Percentiles rank a stretch among this genome's conserved stretches.
Conservation (phyloP, 1,140 invertebrate genomes). For the Diploscapter pachys region DNA sequence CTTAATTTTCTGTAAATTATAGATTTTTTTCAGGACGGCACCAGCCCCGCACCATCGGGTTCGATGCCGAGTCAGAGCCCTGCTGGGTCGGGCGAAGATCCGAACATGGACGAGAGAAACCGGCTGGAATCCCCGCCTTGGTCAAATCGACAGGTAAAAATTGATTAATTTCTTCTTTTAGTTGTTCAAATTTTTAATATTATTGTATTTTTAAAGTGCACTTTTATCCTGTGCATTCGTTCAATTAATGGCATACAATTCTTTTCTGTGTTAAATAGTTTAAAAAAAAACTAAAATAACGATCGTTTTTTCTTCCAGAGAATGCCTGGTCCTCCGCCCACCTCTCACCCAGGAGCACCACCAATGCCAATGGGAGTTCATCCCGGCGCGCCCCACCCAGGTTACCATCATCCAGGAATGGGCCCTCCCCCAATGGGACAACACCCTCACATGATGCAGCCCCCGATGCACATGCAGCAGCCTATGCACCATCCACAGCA, state of each 20-base stretch:
- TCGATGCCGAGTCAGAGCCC: slow-evolving; percentile 18
- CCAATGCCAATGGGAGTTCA: too few species aligned
- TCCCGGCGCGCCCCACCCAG: too few species aligned
- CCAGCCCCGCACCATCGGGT: slow-evolving; percentile 1
- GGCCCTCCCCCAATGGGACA: too few species aligned
- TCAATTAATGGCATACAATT: background rate
- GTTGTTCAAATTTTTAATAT: background rate
- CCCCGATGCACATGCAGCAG: background rate
- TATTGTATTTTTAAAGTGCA: background rate
- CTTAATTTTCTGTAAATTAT: background rate
- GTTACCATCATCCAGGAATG: too few species aligned
- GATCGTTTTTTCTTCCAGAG: slow-evolving; percentile 24
- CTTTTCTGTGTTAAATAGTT: background rate
- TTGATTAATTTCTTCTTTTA: background rate
- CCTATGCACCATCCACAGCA: slow-evolving; percentile 19
- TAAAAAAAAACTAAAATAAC: slow-evolving; percentile 3
- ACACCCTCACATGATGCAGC: too few species aligned
- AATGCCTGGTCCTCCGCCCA: too few species aligned
- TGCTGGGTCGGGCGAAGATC: slow-evolving; percentile 21
- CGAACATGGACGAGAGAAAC: slow-evolving; percentile 11
- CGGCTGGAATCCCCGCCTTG: slow-evolving; percentile 10
- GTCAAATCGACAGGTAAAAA: slow-evolving; percentile 8
- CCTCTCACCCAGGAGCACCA: too few species aligned
- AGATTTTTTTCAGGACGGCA: background rate
- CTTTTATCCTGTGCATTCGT: slow-evolving; percentile 1